Percentiles rank a stretch among this genome's conserved stretches.
Evolutionary conservation across 2,888 invertebrate genomes (phyloP).

Genomic region (Thyatira batis): DNA sequence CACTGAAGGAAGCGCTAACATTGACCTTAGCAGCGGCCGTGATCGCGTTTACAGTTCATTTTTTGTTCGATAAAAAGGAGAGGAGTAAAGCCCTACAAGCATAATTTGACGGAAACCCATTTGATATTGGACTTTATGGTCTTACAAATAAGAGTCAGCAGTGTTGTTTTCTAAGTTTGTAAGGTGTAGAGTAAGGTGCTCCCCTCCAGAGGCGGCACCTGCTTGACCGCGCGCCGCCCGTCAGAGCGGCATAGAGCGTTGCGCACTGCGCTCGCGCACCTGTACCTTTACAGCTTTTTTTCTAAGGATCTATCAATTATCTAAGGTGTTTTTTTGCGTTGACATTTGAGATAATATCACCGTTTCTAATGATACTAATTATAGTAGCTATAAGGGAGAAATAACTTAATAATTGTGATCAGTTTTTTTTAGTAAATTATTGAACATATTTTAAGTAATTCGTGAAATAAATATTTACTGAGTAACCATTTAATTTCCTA

Average conservation of each 20-base stretch:
- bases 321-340: conserved; percentile 25
- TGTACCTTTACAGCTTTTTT: conserved; percentile 59
- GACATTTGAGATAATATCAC: conserved; percentile 20
- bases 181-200: conserved; percentile 77
- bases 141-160: conserved; percentile 12
- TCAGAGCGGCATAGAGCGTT: conserved; percentile 65
- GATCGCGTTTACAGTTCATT: conserved; percentile 83
- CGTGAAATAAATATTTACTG: background rate
- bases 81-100: conserved; percentile 80
- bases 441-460: too few species aligned
- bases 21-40: conserved; percentile 82
- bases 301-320: conserved; percentile 32
- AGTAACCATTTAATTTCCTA: too few species aligned
- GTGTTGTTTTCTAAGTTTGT: conserved; percentile 52
- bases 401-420: background rate
- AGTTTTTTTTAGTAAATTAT: too few species aligned
- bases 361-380: conserved; percentile 1
- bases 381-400: background rate
- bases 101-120: conserved; percentile 7
- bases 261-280: conserved; percentile 62
- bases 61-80: conserved; percentile 83
- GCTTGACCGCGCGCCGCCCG: conserved; percentile 74
- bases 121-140: conserved; percentile 29
- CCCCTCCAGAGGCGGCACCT: conserved; percentile 82
- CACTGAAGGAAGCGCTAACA: conserved; percentile 83